Evolutionary conservation across 2,113 vertebrate genomes (phyloP).

Genomic region (Drymodes brunneopygia): DNA sequence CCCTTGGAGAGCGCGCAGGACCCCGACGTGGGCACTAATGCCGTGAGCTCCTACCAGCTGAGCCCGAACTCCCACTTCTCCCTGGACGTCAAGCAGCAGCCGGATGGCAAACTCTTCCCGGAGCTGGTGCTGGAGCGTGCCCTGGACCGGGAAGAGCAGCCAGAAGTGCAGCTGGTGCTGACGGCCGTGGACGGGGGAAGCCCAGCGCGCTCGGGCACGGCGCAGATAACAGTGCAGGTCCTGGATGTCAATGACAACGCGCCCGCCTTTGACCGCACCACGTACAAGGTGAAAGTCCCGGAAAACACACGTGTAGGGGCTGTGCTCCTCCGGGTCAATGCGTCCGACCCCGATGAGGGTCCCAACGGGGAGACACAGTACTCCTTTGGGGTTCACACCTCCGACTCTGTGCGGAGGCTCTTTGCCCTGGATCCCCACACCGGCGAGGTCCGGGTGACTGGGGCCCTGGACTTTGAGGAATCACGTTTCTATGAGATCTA

Average conservation of each 20-base stretch:
- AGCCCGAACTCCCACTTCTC: slow-evolving; percentile 73
- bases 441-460: slow-evolving; percentile 76
- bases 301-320: slow-evolving; percentile 72
- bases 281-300: slow-evolving; percentile 63
- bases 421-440: slow-evolving; percentile 75
- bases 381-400: slow-evolving; percentile 78
- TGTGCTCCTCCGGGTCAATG: slow-evolving; percentile 73
- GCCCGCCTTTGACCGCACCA: slow-evolving; percentile 71
- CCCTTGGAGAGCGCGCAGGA: slow-evolving; percentile 79
- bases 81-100: slow-evolving; percentile 74
- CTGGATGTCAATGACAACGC: slow-evolving; percentile 85
- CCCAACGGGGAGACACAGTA: slow-evolving; percentile 78
- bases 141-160: slow-evolving; percentile 76
- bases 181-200: slow-evolving; percentile 77
- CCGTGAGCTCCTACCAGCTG: slow-evolving; percentile 72
- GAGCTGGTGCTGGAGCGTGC: slow-evolving; percentile 77
- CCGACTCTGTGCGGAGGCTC: slow-evolving; percentile 61
- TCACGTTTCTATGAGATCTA: slow-evolving; percentile 81
- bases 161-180: slow-evolving; percentile 73
- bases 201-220: slow-evolving; percentile 72
- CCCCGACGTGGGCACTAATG: slow-evolving; percentile 76
- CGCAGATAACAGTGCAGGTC: slow-evolving; percentile 74
- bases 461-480: slow-evolving; percentile 79
- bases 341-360: slow-evolving; percentile 77
- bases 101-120: slow-evolving; percentile 77